Base-by-base conservation (phyloP, 1,140 invertebrate species). In the Yoshiicerus persimilis region DNA sequence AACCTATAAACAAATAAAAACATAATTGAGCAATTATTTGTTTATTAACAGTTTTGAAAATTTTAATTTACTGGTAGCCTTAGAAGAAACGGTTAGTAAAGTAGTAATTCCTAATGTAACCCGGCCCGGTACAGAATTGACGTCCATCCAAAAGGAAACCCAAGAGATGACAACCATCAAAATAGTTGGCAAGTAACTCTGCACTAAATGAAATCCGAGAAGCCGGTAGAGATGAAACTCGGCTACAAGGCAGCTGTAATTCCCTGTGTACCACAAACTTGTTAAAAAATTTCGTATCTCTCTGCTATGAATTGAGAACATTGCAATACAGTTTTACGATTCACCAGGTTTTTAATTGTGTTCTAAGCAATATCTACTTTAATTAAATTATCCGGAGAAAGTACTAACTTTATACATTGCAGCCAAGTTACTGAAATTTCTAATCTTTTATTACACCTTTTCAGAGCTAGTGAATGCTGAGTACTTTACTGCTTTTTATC, bases 121-220 rank as follows among this genome's bases (percentile, higher is more conserved):
- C 41, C 95, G 91, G 30, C 94, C 95, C 3, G 95, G 95, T n/a
- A 95, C 94, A 5, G 94, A 93, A 88, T 95, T 94, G 5, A 95
- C 94, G 90, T 95, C 94, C 93, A 95, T 93, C 94, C 95, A 95
- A 91, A 95, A 95, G 11, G 93, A 94, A 30, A 95, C 94, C 95
- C 95, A 95, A 4, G 94, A 95, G 75, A 95, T 95, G 66, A 95
- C 94, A 11, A 95, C 95, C 88, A 95, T 95, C 23, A 95, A 91
- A 47, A 95, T 94, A 25, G 94, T 95, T 2, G 95, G 95, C 80
- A 95, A 92, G 91, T 95, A 95, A 36, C 94, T 94, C 91, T 95
- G 95, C 11, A 95, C 94, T 83, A 95, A 87, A 92, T 95, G 94
- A 91, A 94, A 95, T 4, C 94, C 94, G 27, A 95, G 93, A 36